A percentile compares a stretch with the other conserved stretches of the same genome.
These are phyloP conservation scores for Synanceia verrucosa DNA, from an alignment of 2,797 vertebrate genomes.

Conservation along the genomic window DNA sequence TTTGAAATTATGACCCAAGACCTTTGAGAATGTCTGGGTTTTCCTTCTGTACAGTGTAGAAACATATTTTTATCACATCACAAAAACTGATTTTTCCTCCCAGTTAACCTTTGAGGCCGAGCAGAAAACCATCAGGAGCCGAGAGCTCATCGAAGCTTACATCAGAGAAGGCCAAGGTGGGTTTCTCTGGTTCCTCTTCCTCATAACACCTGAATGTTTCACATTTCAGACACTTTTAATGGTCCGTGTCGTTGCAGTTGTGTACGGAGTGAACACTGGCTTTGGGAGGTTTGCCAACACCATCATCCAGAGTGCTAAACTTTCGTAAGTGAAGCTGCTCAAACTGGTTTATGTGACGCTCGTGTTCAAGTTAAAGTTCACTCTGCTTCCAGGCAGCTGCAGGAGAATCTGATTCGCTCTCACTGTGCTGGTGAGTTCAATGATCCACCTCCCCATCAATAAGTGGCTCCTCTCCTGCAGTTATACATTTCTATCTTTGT, in stretches of 20 bases:
- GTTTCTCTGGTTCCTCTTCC: not conserved
- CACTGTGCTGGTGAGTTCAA: conserved; percentile 32
- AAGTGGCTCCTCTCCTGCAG: not conserved
- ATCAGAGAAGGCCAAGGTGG: conserved; percentile 50
- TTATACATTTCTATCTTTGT: not conserved
- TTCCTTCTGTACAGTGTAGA: too few relatives aligned
- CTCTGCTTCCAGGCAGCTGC: conserved; percentile 27
- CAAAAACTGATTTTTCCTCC: not conserved
- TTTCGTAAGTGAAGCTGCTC: conserved; percentile 45
- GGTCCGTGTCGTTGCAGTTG: conserved; percentile 46
- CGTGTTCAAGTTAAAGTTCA: not conserved
- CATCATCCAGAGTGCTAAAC: conserved; percentile 38
- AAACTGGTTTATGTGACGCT: not conserved
- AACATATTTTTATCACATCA: too few relatives aligned
- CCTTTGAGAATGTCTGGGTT: too few relatives aligned
- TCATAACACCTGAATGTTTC: not conserved
- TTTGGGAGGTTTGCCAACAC: conserved; percentile 51
- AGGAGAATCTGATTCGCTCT: conserved; percentile 37
- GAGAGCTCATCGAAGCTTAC: conserved; percentile 41
- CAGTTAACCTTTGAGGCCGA: conserved; percentile 51
- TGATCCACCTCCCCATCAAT: not conserved
- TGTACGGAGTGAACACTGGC: conserved; percentile 58
- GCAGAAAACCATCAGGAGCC: conserved; percentile 12
- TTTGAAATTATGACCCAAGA: too few relatives aligned
- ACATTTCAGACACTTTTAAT: not conserved